Evolutionary conservation across 2,888 invertebrate genomes (phyloP).

Genomic region (Notocelia uddmanniana): DNA sequence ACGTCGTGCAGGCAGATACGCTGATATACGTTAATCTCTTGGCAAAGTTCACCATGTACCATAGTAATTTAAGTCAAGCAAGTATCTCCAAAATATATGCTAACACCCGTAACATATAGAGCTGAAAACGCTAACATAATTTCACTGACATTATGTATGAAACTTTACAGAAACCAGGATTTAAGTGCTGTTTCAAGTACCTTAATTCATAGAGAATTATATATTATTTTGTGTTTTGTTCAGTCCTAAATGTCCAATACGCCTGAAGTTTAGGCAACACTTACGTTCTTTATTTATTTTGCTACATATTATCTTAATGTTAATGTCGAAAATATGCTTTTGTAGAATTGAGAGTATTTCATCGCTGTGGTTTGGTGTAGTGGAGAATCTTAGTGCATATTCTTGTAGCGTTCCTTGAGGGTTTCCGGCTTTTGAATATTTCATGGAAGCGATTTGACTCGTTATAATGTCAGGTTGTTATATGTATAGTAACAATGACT

Average conservation of each 20-base stretch:
- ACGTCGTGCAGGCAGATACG: not conserved
- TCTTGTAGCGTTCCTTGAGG: constrained; percentile 3
- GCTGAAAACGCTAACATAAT: constrained; percentile 3
- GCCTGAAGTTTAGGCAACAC: too few relatives aligned
- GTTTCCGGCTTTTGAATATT: not conserved
- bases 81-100: not conserved
- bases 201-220: constrained; percentile 6
- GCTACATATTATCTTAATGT: not conserved
- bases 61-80: not conserved
- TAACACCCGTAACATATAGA: not conserved
- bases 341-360: not conserved
- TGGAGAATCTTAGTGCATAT: constrained; percentile 15
- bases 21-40: not conserved
- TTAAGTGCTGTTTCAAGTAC: constrained; percentile 18
- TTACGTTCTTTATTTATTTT: too few relatives aligned
- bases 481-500: not conserved
- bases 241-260: not conserved
- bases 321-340: not conserved
- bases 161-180: constrained; percentile 25
- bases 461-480: not conserved
- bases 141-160: not conserved
- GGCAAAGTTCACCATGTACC: not conserved
- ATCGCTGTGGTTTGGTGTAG: not conserved
- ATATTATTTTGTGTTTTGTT: not conserved
- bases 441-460: not conserved